These are phyloP conservation scores for Pelosia muscerda DNA, from an alignment of 2,888 invertebrate genomes.

Conservation along the genomic window DNA sequence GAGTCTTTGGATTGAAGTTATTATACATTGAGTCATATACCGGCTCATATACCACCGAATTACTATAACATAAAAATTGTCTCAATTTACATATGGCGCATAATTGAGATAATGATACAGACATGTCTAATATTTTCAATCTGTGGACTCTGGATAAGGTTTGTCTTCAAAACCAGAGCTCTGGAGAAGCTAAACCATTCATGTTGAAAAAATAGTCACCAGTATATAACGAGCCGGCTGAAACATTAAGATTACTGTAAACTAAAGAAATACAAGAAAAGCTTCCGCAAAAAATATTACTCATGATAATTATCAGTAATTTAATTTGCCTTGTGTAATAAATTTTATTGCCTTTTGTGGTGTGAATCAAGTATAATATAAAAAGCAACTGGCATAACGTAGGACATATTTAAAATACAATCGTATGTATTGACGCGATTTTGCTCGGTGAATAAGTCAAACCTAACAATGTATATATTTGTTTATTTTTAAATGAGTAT, in stretches of 20 bases:
- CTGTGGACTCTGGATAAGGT: background rate
- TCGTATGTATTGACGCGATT: no score
- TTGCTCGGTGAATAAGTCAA: no score
- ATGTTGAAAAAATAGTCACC: background rate
- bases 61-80: background rate
- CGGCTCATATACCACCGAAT: no score
- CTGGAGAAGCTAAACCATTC: background rate
- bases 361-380: no score
- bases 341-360: no score
- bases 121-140: background rate
- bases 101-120: background rate
- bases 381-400: no score
- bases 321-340: background rate
- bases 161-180: background rate
- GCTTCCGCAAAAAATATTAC: no score
- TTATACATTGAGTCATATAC: background rate
- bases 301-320: background rate
- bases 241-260: background rate
- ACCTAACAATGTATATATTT: no score
- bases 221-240: background rate
- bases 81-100: background rate
- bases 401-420: no score
- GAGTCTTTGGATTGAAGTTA: background rate
- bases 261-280: no score
- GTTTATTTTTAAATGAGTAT: no score